Base-by-base conservation (phyloP, 2,113 vertebrate genomes). In the Elgaria multicarinata region DNA sequence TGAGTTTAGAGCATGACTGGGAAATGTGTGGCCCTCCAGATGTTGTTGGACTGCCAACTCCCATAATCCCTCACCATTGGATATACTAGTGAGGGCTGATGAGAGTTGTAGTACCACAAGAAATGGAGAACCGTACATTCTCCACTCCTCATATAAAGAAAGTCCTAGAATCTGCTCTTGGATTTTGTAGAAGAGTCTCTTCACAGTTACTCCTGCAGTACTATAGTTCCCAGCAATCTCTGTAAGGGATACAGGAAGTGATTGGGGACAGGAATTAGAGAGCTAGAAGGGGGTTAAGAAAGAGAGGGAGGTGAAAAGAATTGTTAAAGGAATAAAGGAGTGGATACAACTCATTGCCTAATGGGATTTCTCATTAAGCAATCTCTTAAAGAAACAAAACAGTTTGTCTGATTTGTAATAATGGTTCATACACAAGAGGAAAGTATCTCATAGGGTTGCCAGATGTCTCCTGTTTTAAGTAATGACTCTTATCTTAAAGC, bases 391-490 rank as follows among this genome's bases (percentile, higher is more conserved):
- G n/a, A 72, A 33, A 16, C n/a, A 72, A 36, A 14, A 72, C 18
- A 20, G 20, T 62, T 18, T 62, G 58, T 22, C 31, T 14, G 22
- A 62, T 81, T 81, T 81, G 79, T 39, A 62, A 81, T 33, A 44
- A 69, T 69, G 5, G 44, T 69, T 69, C 64, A 67, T 46, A 16
- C 44, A 36, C 26, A 69, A 46, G n/a, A 84, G 39, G 66, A 50
- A 44, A 14, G 6, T 69, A 67, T 69, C 82, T 83, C 28, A 66
- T 5, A 83, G 62, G 58, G 22, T 36, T 82, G 79, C 62, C 64
- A 84, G 64, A 84, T 84, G 82, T 69, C 64, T 66, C 64, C 36
- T 50, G 66, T 69, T 84, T 46, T 84, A 84, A 69, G 64, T 69
- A 84, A 69, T 84, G 24, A n/a, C 82, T 42, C 64, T 83, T 83